These are phyloP conservation scores for Ahaetulla prasina DNA, from an alignment of 2,113 vertebrate species.

Conservation along the genomic window DNA sequence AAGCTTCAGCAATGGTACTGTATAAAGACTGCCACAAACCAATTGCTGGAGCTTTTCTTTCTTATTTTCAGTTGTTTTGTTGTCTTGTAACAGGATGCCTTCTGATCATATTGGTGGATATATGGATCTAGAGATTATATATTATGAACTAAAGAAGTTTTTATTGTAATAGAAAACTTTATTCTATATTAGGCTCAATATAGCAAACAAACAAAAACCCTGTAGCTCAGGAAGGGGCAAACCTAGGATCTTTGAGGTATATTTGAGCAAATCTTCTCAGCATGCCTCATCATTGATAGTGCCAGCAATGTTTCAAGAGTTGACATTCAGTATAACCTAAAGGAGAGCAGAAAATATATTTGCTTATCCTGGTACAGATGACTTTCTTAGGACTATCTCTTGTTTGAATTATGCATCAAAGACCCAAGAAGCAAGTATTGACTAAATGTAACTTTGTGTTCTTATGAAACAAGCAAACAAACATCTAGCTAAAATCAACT, in stretches of 20 bases:
- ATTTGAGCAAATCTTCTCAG: not conserved
- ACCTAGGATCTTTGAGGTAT: not conserved
- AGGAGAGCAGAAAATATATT: not conserved
- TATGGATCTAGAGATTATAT: not conserved
- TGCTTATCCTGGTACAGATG: not conserved
- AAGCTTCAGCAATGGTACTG: not conserved
- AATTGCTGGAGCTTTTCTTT: not conserved
- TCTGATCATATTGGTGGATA: not conserved
- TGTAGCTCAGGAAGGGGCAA: not conserved
- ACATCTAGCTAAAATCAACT: not conserved
- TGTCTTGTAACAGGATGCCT: not conserved
- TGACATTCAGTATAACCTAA: not conserved
- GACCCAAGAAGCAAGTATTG: not conserved
- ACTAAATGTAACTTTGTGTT: not conserved
- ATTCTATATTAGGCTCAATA: not conserved
- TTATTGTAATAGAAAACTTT: not conserved
- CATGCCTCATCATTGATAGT: not conserved
- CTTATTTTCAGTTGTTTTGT: not conserved
- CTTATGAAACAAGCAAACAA: not conserved
- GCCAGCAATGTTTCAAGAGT: not conserved
- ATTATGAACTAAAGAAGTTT: not conserved
- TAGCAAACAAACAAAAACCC: not conserved
- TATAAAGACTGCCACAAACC: not conserved
- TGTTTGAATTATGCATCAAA: not conserved
- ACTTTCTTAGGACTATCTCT: fast-evolving